These are phyloP conservation scores for Fratercula arctica DNA, from an alignment of 2,797 vertebrate genomes.

Conservation along the genomic window DNA sequence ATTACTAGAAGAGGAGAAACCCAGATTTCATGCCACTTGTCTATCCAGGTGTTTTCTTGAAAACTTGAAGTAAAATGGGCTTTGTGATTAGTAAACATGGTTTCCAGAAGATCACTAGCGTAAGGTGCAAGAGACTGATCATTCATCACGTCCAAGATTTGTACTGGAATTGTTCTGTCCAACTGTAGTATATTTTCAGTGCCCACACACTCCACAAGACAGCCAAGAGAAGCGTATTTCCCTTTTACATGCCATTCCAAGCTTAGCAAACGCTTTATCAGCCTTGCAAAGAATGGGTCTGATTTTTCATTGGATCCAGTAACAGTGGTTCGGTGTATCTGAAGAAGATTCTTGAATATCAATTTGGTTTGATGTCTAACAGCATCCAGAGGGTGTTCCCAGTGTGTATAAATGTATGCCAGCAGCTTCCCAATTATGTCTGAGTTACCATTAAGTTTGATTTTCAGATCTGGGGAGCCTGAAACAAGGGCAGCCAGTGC, in stretches of 20 bases:
- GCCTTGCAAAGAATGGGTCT: constrained; percentile 81
- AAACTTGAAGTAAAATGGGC: constrained; percentile 73
- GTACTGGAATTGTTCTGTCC: constrained; percentile 82
- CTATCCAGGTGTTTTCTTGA: constrained; percentile 77
- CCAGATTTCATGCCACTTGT: constrained; percentile 89
- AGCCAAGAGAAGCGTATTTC: constrained; percentile 88
- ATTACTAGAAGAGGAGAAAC: constrained; percentile 87
- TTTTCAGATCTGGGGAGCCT: constrained; percentile 74
- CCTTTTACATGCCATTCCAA: constrained; percentile 95
- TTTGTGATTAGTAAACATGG: constrained; percentile 91
- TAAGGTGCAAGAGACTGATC: constrained; percentile 93
- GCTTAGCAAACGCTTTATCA: constrained; percentile 82
- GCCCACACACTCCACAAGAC: constrained; percentile 88
- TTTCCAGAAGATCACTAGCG: constrained; percentile 92
- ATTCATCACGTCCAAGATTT: constrained; percentile 87
- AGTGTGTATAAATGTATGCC: constrained; percentile 91
- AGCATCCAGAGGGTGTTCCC: constrained; percentile 94
- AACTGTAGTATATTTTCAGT: constrained; percentile 81
- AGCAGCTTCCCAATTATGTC: constrained; percentile 78
- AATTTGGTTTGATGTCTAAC: constrained; percentile 90
- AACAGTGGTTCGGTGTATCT: constrained; percentile 77
- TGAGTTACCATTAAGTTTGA: constrained; percentile 80
- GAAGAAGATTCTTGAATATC: constrained; percentile 90
- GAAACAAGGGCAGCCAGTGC: constrained; percentile 80
- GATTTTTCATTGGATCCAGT: background rate